Evolutionary conservation across 2,888 invertebrate species (phyloP), one percentile per base, ranked within the genome.

Genomic region (Brachyptera risi): DNA sequence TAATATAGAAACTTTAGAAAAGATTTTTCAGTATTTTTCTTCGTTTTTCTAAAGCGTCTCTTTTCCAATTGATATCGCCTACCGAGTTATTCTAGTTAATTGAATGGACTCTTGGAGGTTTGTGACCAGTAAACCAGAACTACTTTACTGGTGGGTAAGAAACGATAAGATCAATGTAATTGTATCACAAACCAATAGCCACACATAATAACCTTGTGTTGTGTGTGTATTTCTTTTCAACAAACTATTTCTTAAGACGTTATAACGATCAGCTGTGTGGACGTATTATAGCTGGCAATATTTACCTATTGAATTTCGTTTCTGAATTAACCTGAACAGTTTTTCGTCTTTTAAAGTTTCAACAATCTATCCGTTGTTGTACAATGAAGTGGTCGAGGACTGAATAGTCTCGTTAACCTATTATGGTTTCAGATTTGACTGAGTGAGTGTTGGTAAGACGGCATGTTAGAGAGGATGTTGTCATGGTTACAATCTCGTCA

Each of bases 261-360:
- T 47, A 21, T n/a, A 9, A n/a, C 47, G 47, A 47, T 47, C 47
- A 23, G 47, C 24, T 24, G n/a, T n/a, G n/a, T n/a, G n/a, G 21
- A 3, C 31, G 19, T 51, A 21, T n/a, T 51, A 51, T 51, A 59
- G 59, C n/a, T n/a, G 54, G 21, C 59, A 59, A 59, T 59, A 59
- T 59, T 59, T 59, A 40, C 40, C 54, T 59, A 59, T 59, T 42
- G 54, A 59, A 59, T 59, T 59, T 54, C 59, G 38, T 19, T 50
- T 49, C 21, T 35, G 37, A 50, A 59, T 50, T 35, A 59, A 40
- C 17, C 54, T 26, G 17, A 42, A 59, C 54, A 59, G 51, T 51
- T 47, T 31, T 21, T 7, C 31, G 51, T 21, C 51, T 51, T 51
- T 51, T 51, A 31, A 51, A 51, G 27, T 51, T 51, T 51, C 15